Base-by-base conservation (phyloP, 2,888 invertebrate species). In the Watsonalla cultraria region DNA sequence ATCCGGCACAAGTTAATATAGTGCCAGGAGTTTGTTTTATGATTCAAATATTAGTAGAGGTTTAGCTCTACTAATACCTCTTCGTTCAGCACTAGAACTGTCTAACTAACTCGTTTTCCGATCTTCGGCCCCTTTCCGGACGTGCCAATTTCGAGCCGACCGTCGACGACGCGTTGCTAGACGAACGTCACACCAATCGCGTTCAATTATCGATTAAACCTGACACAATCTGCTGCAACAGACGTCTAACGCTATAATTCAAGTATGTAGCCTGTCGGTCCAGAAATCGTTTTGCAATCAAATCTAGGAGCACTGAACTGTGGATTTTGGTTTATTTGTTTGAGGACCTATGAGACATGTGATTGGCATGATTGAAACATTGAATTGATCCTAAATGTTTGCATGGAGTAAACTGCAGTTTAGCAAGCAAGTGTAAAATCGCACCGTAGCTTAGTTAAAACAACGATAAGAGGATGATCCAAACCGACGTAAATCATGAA, bases 131-230 rank as follows among this genome's bases (percentile, higher is more conserved):
- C 78, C 73, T 64, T 68, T 71, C 76, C 76, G 84, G 84, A 85
- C 74, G 77, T 76, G 78, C 78, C 81, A 84, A 84, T 84, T 82
- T 66, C 75, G 70, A 76, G 62, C 66, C 68, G 64, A 71, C 68
- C 61, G 60, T 54, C 56, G 61, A 56, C 63, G 57, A 61, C 65
- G 69, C 65, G 67, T 61, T 64, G 63, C 60, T 59, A 71, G 76
- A 74, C 71, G 54, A 71, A 68, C 72, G 74, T 66, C 70, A 72
- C 69, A 69, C 70, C 66, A 70, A 75, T 77, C 76, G 67, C 69
- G 72, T 80, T 75, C 76, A 78, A 79, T 82, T 78, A 81, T 82
- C 70, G 72, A 71, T 68, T 68, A 54, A 66, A 70, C 71, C 72
- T 71, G 66, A 70, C 68, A 70, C 61, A 62, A 47, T 49, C 57